Evolutionary conservation across 2,888 invertebrate species (phyloP), one percentile per base, ranked within the genome.

Genomic region (Gymnosoma rotundatum): DNA sequence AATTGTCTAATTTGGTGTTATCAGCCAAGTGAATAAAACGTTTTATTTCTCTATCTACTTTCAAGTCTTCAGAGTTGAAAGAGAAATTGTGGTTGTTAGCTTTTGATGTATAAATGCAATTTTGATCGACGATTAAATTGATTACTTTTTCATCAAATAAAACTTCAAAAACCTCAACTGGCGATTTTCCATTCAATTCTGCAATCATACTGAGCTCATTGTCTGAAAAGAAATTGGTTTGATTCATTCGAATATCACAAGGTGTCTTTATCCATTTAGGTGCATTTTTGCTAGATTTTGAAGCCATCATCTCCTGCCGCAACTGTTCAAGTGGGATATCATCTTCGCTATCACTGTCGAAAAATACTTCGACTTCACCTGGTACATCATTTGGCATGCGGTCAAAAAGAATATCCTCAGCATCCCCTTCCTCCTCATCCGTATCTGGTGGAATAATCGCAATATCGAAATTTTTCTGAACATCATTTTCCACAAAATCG

Each of bases 321-420:
- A 74, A 45, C 20, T 70, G 56, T 38, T 67, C 38, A 67, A 70
- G 69, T 45, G 69, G 25, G 2, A 56, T 45, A 63, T 64, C 52
- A 38, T 63, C 50, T 61, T 73, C 73, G 38, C 73, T 50, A 18
- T 76, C 63, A 64, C 56, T 76, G 21, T 56, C 63, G 16, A 8
- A 70, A 36, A 81, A 81, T 50, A 76, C 56, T 56, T 70, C 76
- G 12, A 70, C 45, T 63, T 81, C 69, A 21, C 80, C 80, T 56
- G 60, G 67, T 42, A 67, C 48, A 67, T 67, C 78, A 52, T 78
- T 48, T 67, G 78, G 78, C 52, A 70, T 69, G 25, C 16, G 58
- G 45, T 61, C 70, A 52, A 58, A 8, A 21, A 52, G 2, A 63
- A 74, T 74, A 42, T 75, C 45, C 20, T 61, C 61, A 58, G 42